Percentiles rank a stretch among this genome's conserved stretches.
phyloP scores from a whole-genome alignment of 2,797 vertebrate species.

The Anomalospiza imberbis region DNA sequence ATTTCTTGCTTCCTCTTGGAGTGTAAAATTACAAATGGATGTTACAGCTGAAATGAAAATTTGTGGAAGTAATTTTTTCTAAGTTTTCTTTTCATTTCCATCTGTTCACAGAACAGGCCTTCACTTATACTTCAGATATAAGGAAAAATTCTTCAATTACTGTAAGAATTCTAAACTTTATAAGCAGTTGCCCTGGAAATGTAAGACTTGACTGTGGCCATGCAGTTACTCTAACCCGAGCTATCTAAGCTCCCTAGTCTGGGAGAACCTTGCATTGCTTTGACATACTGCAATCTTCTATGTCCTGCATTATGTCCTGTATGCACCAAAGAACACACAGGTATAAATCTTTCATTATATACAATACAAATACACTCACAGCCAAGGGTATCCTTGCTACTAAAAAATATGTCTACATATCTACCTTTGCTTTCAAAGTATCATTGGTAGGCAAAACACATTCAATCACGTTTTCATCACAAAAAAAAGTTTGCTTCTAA shows the following conservation, averaged over 20 bases:
- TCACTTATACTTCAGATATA: neutral
- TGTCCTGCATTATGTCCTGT: neutral
- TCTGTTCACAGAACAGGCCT: neutral
- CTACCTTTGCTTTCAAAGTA: neutral
- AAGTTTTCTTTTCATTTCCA: neutral
- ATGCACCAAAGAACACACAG: neutral
- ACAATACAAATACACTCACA: neutral
- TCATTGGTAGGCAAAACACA: neutral
- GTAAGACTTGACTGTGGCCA: neutral
- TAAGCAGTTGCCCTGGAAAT: neutral
- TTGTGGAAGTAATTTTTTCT: neutral
- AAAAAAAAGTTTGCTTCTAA: neutral
- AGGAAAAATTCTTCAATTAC: neutral
- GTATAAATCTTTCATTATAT: neutral
- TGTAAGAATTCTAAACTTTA: neutral
- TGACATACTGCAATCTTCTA: neutral
- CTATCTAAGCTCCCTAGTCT: neutral
- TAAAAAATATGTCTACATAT: neutral
- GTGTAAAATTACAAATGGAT: neutral
- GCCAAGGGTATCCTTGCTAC: neutral
- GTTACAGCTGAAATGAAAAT: neutral
- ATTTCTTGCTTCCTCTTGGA: neutral
- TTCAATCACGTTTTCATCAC: neutral
- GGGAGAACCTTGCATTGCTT: neutral
- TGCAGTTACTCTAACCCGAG: neutral